Percentiles rank a stretch among this genome's conserved stretches.
phyloP scores from a whole-genome alignment of 1,140 invertebrate species.

The Eueides isabella region DNA sequence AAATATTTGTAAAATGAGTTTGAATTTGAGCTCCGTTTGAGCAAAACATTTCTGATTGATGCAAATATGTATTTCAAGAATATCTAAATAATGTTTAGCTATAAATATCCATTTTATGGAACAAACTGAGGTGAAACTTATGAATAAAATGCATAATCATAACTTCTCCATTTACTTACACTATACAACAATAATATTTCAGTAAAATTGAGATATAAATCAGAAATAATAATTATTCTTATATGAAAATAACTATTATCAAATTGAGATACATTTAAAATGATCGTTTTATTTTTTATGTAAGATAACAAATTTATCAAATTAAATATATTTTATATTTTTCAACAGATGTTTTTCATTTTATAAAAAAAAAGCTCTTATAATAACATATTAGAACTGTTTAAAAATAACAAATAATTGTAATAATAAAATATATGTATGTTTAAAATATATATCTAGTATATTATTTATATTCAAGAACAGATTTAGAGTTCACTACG shows the following conservation, averaged over 20 bases:
- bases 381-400: not conserved
- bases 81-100: not conserved
- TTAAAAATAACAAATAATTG: not conserved
- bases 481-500: not conserved
- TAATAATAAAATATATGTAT: no score
- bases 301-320: not conserved
- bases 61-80: not conserved
- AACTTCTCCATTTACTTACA: not conserved
- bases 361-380: not conserved
- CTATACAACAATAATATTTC: not conserved
- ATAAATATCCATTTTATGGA: not conserved
- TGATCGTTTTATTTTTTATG: not conserved
- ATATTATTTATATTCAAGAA: not conserved
- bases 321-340: not conserved
- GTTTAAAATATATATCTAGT: not conserved
- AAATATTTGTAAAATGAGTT: not conserved
- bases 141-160: not conserved
- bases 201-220: not conserved
- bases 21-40: conserved; percentile 4
- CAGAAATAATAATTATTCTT: not conserved
- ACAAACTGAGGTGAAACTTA: conserved; percentile 4
- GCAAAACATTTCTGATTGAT: conserved; percentile 1
- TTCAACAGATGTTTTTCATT: not conserved
- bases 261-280: not conserved
- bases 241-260: no score